phyloP scores from a whole-genome alignment of 2,888 invertebrate species.

The Drosophila monieri region DNA sequence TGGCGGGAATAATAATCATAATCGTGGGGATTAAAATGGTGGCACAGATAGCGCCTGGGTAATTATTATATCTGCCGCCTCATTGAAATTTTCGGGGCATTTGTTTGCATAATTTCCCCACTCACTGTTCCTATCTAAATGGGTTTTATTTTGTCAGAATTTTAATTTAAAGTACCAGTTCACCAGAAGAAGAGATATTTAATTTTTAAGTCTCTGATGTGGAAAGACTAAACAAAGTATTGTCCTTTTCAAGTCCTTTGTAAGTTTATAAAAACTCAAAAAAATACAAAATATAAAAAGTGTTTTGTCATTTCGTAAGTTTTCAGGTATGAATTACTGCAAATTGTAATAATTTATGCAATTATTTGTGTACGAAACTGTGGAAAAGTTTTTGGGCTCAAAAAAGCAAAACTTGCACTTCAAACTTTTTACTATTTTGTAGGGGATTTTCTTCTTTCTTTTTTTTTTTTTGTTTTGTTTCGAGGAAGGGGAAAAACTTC shows the following conservation, averaged over 20 bases:
- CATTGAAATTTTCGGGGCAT: constrained; percentile 30
- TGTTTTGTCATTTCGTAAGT: constrained; percentile 31
- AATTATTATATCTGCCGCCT: constrained; percentile 7
- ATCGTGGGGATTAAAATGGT: constrained; percentile 5
- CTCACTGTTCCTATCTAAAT: constrained; percentile 21
- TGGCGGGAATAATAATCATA: constrained; percentile 4
- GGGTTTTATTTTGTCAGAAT: neutral
- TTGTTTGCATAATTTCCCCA: constrained; percentile 34
- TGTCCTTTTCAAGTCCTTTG: neutral
- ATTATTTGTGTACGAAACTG: constrained; percentile 39
- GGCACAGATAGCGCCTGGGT: neutral
- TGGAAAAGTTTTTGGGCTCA: constrained; percentile 22
- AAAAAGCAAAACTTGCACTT: constrained; percentile 39
- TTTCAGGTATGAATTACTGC: constrained; percentile 39
- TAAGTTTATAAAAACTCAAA: neutral
- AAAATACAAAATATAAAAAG: neutral
- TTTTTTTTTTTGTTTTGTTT: neutral
- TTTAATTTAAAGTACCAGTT: neutral
- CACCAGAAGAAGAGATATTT: neutral
- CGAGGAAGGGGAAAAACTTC: neutral
- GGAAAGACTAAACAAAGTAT: neutral
- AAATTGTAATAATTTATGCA: constrained; percentile 43
- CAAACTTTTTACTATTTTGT: constrained; percentile 20
- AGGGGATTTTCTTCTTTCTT: neutral
- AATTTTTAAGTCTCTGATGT: neutral